Evolutionary conservation across 2,888 invertebrate species (phyloP), one percentile per base, ranked within the genome.

Genomic region (Chloromyia formosa): DNA sequence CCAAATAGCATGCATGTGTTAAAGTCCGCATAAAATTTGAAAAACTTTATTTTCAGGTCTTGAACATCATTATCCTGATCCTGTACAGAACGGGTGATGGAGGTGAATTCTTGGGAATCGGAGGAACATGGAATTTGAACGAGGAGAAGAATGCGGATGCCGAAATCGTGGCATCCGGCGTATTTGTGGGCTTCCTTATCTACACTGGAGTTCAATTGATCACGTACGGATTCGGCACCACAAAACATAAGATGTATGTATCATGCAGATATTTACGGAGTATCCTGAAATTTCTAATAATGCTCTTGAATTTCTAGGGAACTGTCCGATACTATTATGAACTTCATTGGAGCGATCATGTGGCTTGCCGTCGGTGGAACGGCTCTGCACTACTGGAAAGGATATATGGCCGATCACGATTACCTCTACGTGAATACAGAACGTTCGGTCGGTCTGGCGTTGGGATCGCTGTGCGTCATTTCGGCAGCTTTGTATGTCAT

Each of bases 121-220:
- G 95, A 61, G 95, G 94, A 74, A 94, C 94, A 18, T 95, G 95
- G 94, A 95, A 95, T 86, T 87, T 95, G 69, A 94, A 94, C 80
- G 94, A 95, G 83, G 93, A 94, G 83, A 94, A 94, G 86, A 94
- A 91, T 83, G 91, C 94, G 0, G 95, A 95, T 81, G 92, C 93
- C 18, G 95, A 95, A 87, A 94, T 95, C 77, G 91, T 95, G 0
- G 94, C 94, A 0, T 94, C 94, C 0, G 95, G 95, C 9, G 92
- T 95, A 1, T 92, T 94, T 79, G 93, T 95, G 5, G 95, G 95
- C 16, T 95, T 91, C 84, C 90, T 94, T 80, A 92, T 95, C 75
- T 95, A 94, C 86, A 95, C 94, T 0, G 86, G 89, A 1, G 93
- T 92, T 0, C 91, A 93, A 66, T 85, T 94, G 53, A 88, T 94